Percentiles rank a stretch among this genome's conserved stretches.
These are phyloP conservation scores for Myripristis murdjan DNA, from an alignment of 2,797 vertebrate species.

Conservation along the genomic window DNA sequence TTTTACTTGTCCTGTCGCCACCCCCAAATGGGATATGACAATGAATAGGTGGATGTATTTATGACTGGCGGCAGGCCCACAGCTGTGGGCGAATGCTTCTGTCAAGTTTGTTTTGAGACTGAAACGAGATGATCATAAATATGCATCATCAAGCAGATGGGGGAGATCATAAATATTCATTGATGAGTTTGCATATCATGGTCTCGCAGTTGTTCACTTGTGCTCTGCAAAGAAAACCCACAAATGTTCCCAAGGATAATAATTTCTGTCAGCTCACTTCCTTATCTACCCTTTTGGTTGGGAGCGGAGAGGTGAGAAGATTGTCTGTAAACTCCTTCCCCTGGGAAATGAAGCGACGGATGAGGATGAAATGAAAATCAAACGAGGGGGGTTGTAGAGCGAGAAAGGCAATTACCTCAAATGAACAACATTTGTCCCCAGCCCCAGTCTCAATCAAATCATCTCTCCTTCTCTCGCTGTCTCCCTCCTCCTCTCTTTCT, in stretches of 20 bases:
- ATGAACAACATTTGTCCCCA: slow-evolving; percentile 60
- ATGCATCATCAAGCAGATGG: slow-evolving; percentile 21
- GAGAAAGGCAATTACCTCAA: slow-evolving; percentile 43
- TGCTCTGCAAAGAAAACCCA: background rate
- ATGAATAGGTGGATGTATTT: background rate
- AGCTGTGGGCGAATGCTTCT: background rate
- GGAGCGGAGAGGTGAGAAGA: slow-evolving; percentile 35
- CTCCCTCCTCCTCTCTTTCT: slow-evolving; percentile 33
- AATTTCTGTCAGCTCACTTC: slow-evolving; percentile 2
- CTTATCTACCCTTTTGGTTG: background rate
- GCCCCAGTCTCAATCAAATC: slow-evolving; percentile 49
- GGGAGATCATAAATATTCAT: slow-evolving; percentile 26
- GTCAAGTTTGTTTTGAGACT: slow-evolving; percentile 16
- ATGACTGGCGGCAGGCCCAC: background rate
- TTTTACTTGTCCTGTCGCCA: background rate
- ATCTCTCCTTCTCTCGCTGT: slow-evolving; percentile 1
- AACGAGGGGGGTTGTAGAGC: slow-evolving; percentile 23
- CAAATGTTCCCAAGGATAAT: background rate
- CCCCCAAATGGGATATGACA: slow-evolving; percentile 13
- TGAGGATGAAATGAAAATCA: slow-evolving; percentile 56
- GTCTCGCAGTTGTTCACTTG: background rate
- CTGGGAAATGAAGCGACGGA: slow-evolving; percentile 48
- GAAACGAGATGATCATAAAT: slow-evolving; percentile 29
- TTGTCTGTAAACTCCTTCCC: slow-evolving; percentile 24
- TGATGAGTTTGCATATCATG: slow-evolving; percentile 2